Conservation (phyloP, 2,113 vertebrate species). For the Mirounga angustirostris region DNA sequence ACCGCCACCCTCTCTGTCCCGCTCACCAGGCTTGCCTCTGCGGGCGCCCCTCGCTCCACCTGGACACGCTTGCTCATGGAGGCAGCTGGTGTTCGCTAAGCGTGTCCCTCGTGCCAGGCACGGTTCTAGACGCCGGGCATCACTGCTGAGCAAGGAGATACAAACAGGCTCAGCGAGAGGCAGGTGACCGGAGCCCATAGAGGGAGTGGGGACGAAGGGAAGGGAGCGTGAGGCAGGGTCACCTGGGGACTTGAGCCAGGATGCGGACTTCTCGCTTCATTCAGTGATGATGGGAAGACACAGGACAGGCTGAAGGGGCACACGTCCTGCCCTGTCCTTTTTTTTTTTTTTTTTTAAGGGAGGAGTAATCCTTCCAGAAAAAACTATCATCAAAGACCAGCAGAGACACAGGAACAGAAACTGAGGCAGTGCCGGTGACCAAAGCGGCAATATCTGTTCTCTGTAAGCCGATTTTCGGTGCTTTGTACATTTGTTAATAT, state of each 20-base stretch:
- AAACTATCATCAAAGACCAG: neutral
- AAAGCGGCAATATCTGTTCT: neutral
- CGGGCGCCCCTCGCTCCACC: neutral
- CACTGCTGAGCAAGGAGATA: rapidly evolving
- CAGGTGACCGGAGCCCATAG: neutral
- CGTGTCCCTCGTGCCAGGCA: rapidly evolving
- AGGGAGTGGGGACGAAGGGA: rapidly evolving
- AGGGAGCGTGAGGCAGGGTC: neutral
- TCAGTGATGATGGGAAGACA: neutral
- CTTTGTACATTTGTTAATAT: constrained; percentile 25
- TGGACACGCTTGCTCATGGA: neutral
- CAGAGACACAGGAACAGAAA: neutral
- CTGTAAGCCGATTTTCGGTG: neutral
- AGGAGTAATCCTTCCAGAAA: neutral
- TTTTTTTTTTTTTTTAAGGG: neutral
- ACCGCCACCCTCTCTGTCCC: rapidly evolving
- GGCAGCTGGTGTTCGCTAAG: neutral
- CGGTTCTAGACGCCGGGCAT: rapidly evolving
- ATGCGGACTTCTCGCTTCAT: too few relatives aligned
- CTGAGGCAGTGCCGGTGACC: neutral
- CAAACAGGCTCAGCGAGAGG: neutral
- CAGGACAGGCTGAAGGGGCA: too few relatives aligned
- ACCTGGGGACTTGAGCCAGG: rapidly evolving
- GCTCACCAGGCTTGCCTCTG: rapidly evolving
- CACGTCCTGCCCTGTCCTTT: neutral